Conservation (phyloP, 2,113 vertebrate species). For the Otis tarda region DNA sequence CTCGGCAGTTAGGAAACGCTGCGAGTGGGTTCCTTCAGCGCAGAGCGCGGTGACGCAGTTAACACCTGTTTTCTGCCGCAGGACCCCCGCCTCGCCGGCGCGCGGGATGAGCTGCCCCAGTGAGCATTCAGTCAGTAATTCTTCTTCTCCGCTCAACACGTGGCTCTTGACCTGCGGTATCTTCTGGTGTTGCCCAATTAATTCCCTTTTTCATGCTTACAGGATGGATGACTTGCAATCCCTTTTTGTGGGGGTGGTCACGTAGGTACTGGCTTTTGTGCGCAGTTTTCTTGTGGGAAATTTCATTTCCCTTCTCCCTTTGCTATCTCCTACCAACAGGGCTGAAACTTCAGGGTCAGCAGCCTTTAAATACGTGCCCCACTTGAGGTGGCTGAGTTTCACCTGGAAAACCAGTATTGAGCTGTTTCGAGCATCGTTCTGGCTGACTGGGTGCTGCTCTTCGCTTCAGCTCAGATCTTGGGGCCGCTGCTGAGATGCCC, state of each 20-base stretch:
- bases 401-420: not conserved
- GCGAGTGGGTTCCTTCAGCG: accelerated
- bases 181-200: not conserved
- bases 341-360: not conserved
- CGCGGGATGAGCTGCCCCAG: not conserved
- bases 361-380: accelerated
- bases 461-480: accelerated
- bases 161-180: not conserved
- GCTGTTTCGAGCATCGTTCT: not conserved
- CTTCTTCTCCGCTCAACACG: accelerated
- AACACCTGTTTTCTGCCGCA: not conserved
- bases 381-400: not conserved
- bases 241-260: not conserved
- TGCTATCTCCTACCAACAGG: not conserved
- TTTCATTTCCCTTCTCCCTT: not conserved
- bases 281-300: not conserved
- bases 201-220: not conserved
- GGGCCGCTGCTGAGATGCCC: not conserved
- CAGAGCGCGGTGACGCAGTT: accelerated
- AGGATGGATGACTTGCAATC: not conserved
- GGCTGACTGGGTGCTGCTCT: not conserved
- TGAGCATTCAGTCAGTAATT: accelerated
- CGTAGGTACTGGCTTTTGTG: accelerated
- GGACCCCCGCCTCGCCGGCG: accelerated
- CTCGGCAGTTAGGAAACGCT: accelerated